Conservation (phyloP, 2,888 invertebrate species). For the Sesia apiformis region DNA sequence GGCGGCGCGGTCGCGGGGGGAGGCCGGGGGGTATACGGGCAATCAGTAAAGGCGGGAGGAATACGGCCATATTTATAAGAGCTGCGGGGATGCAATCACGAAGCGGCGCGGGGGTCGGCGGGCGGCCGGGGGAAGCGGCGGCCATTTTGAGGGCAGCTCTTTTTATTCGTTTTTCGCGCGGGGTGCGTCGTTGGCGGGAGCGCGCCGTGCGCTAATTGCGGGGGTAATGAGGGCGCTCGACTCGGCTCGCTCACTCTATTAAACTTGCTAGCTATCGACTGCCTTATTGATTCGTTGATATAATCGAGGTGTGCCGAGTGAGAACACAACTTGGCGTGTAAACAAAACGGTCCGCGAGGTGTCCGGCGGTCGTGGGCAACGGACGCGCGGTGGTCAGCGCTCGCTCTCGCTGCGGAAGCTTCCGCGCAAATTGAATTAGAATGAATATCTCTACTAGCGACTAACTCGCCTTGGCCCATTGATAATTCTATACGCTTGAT, state of each 20-base stretch:
- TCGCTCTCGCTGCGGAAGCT: conserved; percentile 31
- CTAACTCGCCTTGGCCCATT: neutral
- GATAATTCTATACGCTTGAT: too few relatives aligned
- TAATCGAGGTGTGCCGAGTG: conserved; percentile 51
- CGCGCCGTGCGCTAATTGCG: conserved; percentile 73
- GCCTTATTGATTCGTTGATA: conserved; percentile 72
- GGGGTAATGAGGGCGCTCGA: conserved; percentile 73
- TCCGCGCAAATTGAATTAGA: conserved; percentile 59
- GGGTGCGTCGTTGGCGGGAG: conserved; percentile 71
- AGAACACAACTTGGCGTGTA: conserved; percentile 40
- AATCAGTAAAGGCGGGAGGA: conserved; percentile 76
- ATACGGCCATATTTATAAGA: conserved; percentile 76
- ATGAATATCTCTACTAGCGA: conserved; percentile 35
- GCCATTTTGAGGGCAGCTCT: conserved; percentile 84
- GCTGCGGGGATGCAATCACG: conserved; percentile 76
- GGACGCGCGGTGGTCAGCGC: conserved; percentile 10
- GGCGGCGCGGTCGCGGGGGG: conserved; percentile 74
- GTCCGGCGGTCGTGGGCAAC: conserved; percentile 2
- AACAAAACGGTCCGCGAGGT: conserved; percentile 37
- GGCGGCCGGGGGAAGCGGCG: conserved; percentile 73
- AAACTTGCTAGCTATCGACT: conserved; percentile 70
- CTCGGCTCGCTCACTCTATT: conserved; percentile 71
- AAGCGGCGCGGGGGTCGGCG: conserved; percentile 69
- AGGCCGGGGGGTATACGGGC: conserved; percentile 74
- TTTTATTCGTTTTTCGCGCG: conserved; percentile 76